These are phyloP conservation scores for Lasioglossum albipes DNA, from an alignment of 1,140 invertebrate species.

Conservation along the genomic window DNA sequence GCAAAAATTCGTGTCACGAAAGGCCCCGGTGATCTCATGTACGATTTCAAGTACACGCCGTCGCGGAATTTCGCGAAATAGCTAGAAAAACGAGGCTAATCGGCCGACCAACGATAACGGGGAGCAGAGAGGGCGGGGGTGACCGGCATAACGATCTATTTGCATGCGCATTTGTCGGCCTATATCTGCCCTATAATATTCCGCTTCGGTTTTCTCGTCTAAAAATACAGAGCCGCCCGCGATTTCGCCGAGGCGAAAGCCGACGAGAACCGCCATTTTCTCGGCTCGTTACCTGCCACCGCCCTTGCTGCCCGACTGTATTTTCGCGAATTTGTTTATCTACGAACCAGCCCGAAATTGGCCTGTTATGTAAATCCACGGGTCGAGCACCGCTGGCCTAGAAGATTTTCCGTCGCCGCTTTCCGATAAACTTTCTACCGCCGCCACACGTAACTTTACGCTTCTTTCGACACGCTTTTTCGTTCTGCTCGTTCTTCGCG, in stretches of 20 bases:
- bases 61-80: constrained; percentile 55
- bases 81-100: constrained; percentile 63
- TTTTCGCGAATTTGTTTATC: not conserved
- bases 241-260: constrained; percentile 5
- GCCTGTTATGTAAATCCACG: not conserved
- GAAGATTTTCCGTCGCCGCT: no score
- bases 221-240: constrained; percentile 18
- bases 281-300: constrained; percentile 15
- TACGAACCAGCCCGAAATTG: not conserved
- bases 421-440: no score
- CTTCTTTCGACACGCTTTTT: no score
- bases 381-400: no score
- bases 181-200: constrained; percentile 1
- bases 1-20: constrained; percentile 52
- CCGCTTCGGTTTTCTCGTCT: constrained; percentile 6
- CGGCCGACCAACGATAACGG: constrained; percentile 47
- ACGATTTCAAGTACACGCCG: constrained; percentile 40
- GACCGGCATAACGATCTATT: constrained; percentile 49
- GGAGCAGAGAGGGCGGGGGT: constrained; percentile 1
- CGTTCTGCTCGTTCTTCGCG: no score
- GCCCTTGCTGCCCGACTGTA: not conserved
- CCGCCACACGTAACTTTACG: no score
- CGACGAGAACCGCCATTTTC: not conserved
- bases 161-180: constrained; percentile 53
- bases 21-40: constrained; percentile 37